phyloP scores from a whole-genome alignment of 2,888 invertebrate species.

The Dolichomitus sp. region DNA sequence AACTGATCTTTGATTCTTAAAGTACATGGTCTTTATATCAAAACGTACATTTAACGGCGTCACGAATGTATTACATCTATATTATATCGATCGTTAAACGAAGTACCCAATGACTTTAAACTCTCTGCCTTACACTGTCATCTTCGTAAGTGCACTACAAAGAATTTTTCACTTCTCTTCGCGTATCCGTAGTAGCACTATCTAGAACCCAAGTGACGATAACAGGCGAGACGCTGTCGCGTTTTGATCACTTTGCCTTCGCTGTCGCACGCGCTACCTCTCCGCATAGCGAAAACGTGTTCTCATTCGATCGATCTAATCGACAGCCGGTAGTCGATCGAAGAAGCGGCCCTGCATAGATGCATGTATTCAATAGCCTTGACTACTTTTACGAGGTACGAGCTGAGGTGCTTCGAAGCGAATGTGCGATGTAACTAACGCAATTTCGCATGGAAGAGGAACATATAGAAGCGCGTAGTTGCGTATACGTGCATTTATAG shows the following conservation, averaged over 20 bases:
- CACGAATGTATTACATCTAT: neutral
- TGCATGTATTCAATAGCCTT: constrained; percentile 59
- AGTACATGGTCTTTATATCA: neutral
- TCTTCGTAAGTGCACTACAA: neutral
- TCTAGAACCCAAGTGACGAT: constrained; percentile 13
- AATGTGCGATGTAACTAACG: constrained; percentile 54
- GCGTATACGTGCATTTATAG: constrained; percentile 2
- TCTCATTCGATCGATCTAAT: constrained; percentile 63
- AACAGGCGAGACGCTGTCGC: constrained; percentile 11
- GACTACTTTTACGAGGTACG: constrained; percentile 64
- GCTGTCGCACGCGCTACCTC: constrained; percentile 28
- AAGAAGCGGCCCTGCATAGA: constrained; percentile 9
- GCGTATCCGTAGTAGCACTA: neutral
- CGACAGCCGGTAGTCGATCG: constrained; percentile 49
- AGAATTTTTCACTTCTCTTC: neutral
- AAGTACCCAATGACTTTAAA: neutral
- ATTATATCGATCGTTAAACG: neutral
- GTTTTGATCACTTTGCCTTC: constrained; percentile 50
- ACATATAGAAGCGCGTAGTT: constrained; percentile 35
- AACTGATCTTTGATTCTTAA: neutral
- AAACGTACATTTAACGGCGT: neutral
- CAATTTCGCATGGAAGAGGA: constrained; percentile 54
- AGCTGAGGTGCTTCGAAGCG: constrained; percentile 39
- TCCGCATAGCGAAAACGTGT: constrained; percentile 26
- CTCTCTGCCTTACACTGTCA: too few relatives aligned